Conservation (phyloP, 2,888 invertebrate genomes). For the Aspidapion aeneum region DNA sequence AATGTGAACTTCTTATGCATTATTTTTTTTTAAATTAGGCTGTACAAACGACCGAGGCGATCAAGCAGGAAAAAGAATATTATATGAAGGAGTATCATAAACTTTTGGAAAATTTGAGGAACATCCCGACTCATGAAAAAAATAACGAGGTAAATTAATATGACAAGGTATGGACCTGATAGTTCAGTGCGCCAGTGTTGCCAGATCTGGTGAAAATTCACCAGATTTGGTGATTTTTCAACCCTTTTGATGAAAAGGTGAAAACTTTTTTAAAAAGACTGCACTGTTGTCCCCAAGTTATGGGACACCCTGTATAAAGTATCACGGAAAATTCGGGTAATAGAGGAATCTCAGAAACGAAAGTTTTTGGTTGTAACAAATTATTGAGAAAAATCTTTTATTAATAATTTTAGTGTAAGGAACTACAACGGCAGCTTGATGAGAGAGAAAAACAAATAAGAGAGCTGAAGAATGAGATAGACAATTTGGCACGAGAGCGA, state of each 20-base stretch:
- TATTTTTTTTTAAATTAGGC: conserved; percentile 28
- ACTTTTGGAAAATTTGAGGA: conserved; percentile 45
- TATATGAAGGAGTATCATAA: conserved; percentile 51
- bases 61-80: conserved; percentile 49
- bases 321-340: no score
- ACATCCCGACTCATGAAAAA: conserved; percentile 33
- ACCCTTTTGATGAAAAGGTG: no score
- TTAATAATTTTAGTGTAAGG: conserved; percentile 21
- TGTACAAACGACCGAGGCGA: conserved; percentile 31
- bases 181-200: not conserved
- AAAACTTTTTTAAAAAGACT: no score
- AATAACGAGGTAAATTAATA: conserved; percentile 38
- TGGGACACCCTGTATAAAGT: no score
- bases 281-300: no score
- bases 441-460: conserved; percentile 47
- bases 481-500: conserved; percentile 47
- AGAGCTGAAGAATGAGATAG: conserved; percentile 47
- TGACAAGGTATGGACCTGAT: not conserved
- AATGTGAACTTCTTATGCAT: no score
- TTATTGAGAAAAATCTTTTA: no score
- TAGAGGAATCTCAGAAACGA: no score
- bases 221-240: no score
- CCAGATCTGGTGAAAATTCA: no score
- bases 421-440: conserved; percentile 39
- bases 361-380: no score